A percentile compares a stretch with the other conserved stretches of the same genome.
Conservation (phyloP, 2,113 vertebrate species). For the Platysteira castanea region DNA sequence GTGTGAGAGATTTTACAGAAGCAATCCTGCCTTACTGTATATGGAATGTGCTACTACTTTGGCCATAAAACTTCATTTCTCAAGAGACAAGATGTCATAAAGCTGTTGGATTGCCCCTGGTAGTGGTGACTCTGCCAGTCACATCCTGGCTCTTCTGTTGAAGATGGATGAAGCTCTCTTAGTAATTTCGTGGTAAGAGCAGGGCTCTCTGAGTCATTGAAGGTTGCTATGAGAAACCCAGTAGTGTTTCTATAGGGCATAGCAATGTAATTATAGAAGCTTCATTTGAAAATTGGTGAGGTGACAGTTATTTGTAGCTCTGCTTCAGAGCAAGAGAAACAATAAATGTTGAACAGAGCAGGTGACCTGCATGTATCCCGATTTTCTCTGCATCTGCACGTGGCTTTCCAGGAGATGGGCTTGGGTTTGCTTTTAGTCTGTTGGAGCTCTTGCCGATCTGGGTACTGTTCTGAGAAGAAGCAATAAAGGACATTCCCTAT, state of each 20-base stretch:
- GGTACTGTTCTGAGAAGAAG: neutral
- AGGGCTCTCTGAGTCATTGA: neutral
- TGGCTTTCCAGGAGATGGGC: neutral
- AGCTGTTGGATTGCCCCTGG: neutral
- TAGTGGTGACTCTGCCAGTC: neutral
- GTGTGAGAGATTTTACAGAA: neutral
- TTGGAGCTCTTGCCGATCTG: neutral
- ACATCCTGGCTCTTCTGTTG: neutral
- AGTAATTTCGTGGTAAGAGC: neutral
- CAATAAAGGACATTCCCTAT: neutral
- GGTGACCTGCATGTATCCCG: neutral
- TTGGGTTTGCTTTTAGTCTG: neutral
- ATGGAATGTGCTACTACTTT: neutral
- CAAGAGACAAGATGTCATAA: neutral
- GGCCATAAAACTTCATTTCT: neutral
- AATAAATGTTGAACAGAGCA: neutral
- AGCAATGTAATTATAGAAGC: neutral
- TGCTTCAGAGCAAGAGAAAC: neutral
- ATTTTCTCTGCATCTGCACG: neutral
- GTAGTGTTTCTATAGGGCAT: neutral
- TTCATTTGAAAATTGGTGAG: neutral
- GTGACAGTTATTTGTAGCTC: neutral
- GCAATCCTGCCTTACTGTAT: neutral
- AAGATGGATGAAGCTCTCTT: neutral
- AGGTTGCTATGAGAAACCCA: conserved; percentile 6